phyloP scores from a whole-genome alignment of 2,113 vertebrate genomes.

The Pelvicachromis taeniatus region DNA sequence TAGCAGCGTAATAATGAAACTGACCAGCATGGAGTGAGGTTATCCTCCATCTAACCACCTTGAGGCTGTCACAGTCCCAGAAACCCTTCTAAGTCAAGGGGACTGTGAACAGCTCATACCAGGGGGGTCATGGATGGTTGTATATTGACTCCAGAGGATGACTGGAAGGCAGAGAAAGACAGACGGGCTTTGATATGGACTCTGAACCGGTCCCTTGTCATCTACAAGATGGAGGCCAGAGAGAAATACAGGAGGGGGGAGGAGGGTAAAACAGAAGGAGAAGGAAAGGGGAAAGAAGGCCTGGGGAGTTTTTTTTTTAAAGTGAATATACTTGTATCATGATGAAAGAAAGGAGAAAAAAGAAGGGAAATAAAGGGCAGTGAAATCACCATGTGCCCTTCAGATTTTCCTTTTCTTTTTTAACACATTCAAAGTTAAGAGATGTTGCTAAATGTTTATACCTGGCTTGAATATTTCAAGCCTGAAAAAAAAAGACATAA shows the following conservation, averaged over 20 bases:
- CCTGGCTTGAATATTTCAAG: not conserved
- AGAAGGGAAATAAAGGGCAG: not conserved
- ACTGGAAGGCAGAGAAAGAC: slow-evolving; percentile 43
- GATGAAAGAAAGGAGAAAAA: slow-evolving; percentile 29
- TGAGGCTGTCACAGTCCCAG: slow-evolving; percentile 20
- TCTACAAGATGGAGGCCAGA: slow-evolving; percentile 42
- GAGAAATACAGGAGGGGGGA: not conserved
- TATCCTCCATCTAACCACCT: slow-evolving; percentile 36
- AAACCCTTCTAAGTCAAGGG: slow-evolving; percentile 33
- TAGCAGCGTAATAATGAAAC: slow-evolving; percentile 11
- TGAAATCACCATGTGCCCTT: slow-evolving; percentile 13
- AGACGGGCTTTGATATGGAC: slow-evolving; percentile 56
- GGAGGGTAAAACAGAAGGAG: not conserved
- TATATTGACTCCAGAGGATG: slow-evolving; percentile 31
- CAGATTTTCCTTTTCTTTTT: not conserved
- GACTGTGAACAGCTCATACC: not conserved
- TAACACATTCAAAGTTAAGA: not conserved
- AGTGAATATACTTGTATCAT: slow-evolving; percentile 22
- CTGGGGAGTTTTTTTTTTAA: not conserved
- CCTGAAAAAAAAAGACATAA: not conserved
- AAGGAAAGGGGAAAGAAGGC: slow-evolving; percentile 9
- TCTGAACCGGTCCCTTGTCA: slow-evolving; percentile 57
- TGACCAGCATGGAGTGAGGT: slow-evolving; percentile 34
- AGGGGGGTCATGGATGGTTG: slow-evolving; percentile 10
- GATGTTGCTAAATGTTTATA: not conserved